A percentile compares a stretch with the other conserved stretches of the same genome.
Evolutionary conservation across 2,113 vertebrate species (phyloP).

Genomic region (Glareola pratincola): DNA sequence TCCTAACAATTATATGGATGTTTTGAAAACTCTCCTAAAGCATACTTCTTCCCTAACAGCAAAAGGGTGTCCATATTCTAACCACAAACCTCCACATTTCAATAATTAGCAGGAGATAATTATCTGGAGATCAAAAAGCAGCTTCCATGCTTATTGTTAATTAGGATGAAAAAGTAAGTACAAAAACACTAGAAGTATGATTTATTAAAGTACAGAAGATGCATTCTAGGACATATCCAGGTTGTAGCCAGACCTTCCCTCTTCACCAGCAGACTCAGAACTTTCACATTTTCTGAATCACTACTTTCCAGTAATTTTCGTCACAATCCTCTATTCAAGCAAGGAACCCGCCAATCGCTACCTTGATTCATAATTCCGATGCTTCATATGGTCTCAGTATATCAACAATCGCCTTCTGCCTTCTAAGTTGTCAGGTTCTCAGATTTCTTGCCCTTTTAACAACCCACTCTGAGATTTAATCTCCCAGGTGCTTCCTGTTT

Average conservation of each 20-base stretch:
- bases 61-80: not conserved
- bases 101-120: not conserved
- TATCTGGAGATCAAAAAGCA: not conserved
- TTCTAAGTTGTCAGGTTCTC: not conserved
- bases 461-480: slow-evolving; percentile 30
- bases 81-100: not conserved
- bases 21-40: not conserved
- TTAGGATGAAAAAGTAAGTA: too few relatives aligned
- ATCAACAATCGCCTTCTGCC: not conserved
- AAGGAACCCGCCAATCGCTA: not conserved
- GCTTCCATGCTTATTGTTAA: too few relatives aligned
- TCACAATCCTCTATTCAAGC: not conserved
- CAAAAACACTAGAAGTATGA: not conserved
- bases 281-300: not conserved
- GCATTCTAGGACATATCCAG: not conserved
- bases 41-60: not conserved
- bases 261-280: not conserved
- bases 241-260: not conserved
- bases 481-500: slow-evolving; percentile 64
- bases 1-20: not conserved
- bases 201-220: not conserved
- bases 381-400: not conserved
- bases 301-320: not conserved
- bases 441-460: slow-evolving; percentile 43
- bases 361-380: not conserved